Conservation (phyloP, 2,113 vertebrate species). For the Chroicocephalus ridibundus region DNA sequence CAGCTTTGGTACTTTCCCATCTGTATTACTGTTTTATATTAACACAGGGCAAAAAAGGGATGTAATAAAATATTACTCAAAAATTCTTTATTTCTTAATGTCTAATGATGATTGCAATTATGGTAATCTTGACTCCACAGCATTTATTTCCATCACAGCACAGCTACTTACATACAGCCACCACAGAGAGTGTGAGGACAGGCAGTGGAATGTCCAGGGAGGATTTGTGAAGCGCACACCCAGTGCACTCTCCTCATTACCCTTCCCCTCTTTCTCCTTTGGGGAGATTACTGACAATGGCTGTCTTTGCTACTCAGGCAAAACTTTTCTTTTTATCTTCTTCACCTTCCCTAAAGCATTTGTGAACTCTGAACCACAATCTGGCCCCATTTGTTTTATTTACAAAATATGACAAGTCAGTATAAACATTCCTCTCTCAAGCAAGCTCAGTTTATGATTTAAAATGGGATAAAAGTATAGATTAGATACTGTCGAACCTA, state of each 20-base stretch:
- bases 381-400: neutral
- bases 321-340: neutral
- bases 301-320: neutral
- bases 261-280: neutral
- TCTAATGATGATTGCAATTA: neutral
- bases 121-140: neutral
- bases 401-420: neutral
- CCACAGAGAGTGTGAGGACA: neutral
- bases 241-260: neutral
- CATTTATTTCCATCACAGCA: neutral
- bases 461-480: neutral
- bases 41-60: neutral
- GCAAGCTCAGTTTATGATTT: neutral
- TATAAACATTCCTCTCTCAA: neutral
- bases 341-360: neutral
- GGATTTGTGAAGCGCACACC: neutral
- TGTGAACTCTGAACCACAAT: neutral
- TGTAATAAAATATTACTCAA: neutral
- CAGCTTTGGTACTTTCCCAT: neutral
- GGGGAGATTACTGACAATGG: neutral
- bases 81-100: neutral
- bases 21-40: neutral
- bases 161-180: neutral
- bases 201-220: neutral
- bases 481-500: neutral